These are phyloP conservation scores for Drosophila sucinea DNA, from an alignment of 1,140 invertebrate species.

Conservation along the genomic window DNA sequence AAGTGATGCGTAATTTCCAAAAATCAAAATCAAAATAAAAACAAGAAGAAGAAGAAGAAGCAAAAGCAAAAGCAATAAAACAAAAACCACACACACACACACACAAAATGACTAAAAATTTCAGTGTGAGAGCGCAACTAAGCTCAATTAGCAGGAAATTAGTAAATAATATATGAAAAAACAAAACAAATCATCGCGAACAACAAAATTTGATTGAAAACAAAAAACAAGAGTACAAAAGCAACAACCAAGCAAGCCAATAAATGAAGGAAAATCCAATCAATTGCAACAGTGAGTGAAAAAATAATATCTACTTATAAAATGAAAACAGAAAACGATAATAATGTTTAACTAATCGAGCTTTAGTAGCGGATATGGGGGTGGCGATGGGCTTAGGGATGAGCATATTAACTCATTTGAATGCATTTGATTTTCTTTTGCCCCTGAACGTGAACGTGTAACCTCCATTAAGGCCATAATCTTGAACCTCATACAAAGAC, in stretches of 20 bases:
- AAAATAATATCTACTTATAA: neutral
- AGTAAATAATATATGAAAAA: constrained; percentile 33
- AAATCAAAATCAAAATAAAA: constrained; percentile 21
- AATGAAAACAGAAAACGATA: neutral
- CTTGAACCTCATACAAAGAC: constrained; percentile 63
- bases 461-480: constrained; percentile 78
- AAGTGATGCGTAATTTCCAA: constrained; percentile 78
- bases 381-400: neutral
- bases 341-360: neutral
- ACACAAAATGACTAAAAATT: constrained; percentile 12
- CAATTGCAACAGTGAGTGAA: constrained; percentile 36
- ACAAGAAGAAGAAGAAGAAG: constrained; percentile 21
- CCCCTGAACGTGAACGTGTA: constrained; percentile 80
- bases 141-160: constrained; percentile 45
- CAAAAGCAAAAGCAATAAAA: constrained; percentile 13
- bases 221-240: constrained; percentile 65
- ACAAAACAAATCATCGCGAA: neutral
- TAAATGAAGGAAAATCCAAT: constrained; percentile 43
- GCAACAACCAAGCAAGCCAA: constrained; percentile 31
- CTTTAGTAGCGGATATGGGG: neutral
- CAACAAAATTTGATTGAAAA: constrained; percentile 25
- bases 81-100: constrained; percentile 16
- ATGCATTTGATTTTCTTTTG: constrained; percentile 27
- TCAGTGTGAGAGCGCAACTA: constrained; percentile 21
- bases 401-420: constrained; percentile 6